These are phyloP conservation scores for Erynnis tages DNA, from an alignment of 2,888 invertebrate genomes.

Conservation along the genomic window DNA sequence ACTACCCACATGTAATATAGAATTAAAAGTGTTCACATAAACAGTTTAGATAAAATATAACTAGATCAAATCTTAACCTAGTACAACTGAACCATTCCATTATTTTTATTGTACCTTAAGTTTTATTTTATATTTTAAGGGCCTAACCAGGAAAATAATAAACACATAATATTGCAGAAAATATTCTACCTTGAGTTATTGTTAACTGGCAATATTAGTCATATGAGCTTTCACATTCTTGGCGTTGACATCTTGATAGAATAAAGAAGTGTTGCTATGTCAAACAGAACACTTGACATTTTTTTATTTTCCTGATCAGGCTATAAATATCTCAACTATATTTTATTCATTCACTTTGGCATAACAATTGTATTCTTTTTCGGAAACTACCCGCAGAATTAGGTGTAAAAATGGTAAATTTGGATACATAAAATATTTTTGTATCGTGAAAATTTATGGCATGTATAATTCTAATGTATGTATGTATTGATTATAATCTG, in stretches of 20 bases:
- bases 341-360: constrained; percentile 14
- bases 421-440: constrained; percentile 69
- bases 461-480: constrained; percentile 63
- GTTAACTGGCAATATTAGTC: too few species aligned
- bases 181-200: too few species aligned
- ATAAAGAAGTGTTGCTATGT: too few species aligned
- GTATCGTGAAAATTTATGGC: constrained; percentile 71
- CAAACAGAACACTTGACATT: too few species aligned
- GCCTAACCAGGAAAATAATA: too few species aligned
- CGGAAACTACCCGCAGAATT: constrained; percentile 16
- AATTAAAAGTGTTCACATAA: constrained; percentile 61
- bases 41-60: constrained; percentile 33
- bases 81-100: constrained; percentile 56
- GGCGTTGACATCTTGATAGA: too few species aligned
- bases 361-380: constrained; percentile 9
- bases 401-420: constrained; percentile 27
- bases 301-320: too few species aligned
- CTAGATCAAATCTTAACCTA: constrained; percentile 39
- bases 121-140: constrained; percentile 22
- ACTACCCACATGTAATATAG: constrained; percentile 27
- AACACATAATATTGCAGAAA: too few species aligned
- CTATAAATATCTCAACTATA: constrained; percentile 28
- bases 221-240: too few species aligned
- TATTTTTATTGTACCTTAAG: too few species aligned
- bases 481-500: constrained; percentile 58